These are phyloP conservation scores for Drosophila fuyamai DNA, from an alignment of 1,140 invertebrate species.

Conservation along the genomic window DNA sequence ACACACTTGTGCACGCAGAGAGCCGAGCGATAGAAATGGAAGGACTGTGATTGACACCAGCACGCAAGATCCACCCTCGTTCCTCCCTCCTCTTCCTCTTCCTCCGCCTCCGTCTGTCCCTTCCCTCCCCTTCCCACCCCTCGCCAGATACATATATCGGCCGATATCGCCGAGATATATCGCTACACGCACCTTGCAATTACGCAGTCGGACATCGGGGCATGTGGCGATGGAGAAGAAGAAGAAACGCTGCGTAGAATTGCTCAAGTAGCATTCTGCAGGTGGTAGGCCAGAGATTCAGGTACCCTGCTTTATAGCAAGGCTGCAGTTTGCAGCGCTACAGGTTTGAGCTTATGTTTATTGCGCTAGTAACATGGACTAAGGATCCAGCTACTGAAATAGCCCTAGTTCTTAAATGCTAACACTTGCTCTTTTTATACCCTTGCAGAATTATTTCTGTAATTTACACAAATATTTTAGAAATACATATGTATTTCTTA, in stretches of 20 bases:
- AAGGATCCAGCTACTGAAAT: too few relatives aligned
- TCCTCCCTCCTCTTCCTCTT: neutral
- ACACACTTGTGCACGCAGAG: constrained; percentile 8
- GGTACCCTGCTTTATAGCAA: neutral
- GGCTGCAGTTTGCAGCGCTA: too few relatives aligned
- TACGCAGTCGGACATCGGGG: constrained; percentile 3
- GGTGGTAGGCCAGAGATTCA: neutral
- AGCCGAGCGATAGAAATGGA: constrained; percentile 24
- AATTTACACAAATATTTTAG: too few relatives aligned
- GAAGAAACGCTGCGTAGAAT: neutral
- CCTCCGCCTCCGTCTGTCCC: neutral
- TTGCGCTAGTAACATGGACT: too few relatives aligned
- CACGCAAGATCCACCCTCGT: constrained; percentile 59
- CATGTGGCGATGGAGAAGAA: constrained; percentile 1
- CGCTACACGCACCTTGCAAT: constrained; percentile 41
- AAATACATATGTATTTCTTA: too few relatives aligned
- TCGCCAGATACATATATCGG: constrained; percentile 6
- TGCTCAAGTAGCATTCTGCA: constrained; percentile 4
- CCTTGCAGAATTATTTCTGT: too few relatives aligned
- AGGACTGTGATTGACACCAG: constrained; percentile 70
- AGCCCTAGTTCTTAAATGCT: too few relatives aligned
- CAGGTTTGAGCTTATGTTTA: too few relatives aligned
- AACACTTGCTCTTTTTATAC: too few relatives aligned
- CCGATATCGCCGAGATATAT: constrained; percentile 4
- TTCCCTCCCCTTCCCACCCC: constrained; percentile 28